These are phyloP conservation scores for Colletes gigas DNA, from an alignment of 1,140 invertebrate genomes.

Conservation along the genomic window DNA sequence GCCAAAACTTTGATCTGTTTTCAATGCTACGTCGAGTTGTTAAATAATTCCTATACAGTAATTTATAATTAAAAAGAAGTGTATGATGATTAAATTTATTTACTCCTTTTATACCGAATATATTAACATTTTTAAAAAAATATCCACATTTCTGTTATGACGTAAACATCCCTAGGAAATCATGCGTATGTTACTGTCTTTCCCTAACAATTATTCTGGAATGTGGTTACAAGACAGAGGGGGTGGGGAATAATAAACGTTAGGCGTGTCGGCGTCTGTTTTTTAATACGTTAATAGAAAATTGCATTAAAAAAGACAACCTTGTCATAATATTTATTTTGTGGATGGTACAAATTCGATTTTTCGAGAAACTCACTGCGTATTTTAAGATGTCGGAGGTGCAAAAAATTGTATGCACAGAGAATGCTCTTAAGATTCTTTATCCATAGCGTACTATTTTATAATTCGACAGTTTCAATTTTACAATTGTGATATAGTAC, in stretches of 20 bases:
- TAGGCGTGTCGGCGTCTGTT: slow-evolving; percentile 74
- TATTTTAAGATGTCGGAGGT: slow-evolving; percentile 1
- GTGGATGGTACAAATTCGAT: neutral
- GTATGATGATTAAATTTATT: neutral
- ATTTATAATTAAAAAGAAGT: neutral
- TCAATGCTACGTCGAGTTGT: neutral
- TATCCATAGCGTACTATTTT: slow-evolving; percentile 1
- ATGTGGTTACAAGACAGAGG: slow-evolving; percentile 59
- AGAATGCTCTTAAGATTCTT: slow-evolving; percentile 41
- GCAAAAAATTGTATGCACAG: neutral
- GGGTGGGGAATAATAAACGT: slow-evolving; percentile 71
- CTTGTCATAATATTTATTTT: neutral
- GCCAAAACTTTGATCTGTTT: neutral
- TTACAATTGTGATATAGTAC: slow-evolving; percentile 14
- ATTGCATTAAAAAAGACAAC: neutral
- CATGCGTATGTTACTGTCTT: slow-evolving; percentile 31
- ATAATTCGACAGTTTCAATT: slow-evolving; percentile 9
- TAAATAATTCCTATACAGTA: neutral
- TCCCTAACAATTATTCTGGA: slow-evolving; percentile 59
- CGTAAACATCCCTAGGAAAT: slow-evolving; percentile 46
- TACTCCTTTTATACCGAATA: neutral
- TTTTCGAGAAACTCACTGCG: neutral
- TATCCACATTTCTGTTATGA: neutral
- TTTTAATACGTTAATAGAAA: slow-evolving; percentile 45
- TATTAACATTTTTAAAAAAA: neutral